These are phyloP conservation scores for Apodemia zela DNA, from an alignment of 2,888 invertebrate species.

Conservation along the genomic window DNA sequence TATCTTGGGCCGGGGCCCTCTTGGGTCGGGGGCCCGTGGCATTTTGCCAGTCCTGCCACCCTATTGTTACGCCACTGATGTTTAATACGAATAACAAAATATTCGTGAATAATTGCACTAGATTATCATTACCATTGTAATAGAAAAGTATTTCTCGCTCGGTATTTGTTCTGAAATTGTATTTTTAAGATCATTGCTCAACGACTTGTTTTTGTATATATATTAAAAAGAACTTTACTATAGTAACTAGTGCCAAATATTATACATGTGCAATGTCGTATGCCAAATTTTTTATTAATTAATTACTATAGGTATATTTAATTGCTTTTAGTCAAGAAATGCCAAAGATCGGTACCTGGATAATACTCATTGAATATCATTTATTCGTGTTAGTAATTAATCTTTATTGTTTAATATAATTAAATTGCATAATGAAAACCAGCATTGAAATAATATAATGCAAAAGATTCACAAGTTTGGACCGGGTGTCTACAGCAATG, in stretches of 20 bases:
- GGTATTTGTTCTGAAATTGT: slow-evolving; percentile 57
- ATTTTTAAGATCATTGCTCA: slow-evolving; percentile 61
- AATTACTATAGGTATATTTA: slow-evolving; percentile 22
- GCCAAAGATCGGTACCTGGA: slow-evolving; percentile 70
- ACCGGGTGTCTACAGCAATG: slow-evolving; percentile 29
- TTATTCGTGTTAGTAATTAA: slow-evolving; percentile 32
- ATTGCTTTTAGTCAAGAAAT: slow-evolving; percentile 12
- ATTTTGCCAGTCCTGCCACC: no score
- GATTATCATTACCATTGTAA: no score
- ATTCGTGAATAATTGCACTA: no score
- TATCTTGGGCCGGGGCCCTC: no score
- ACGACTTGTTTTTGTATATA: slow-evolving; percentile 54
- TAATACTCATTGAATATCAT: slow-evolving; percentile 56
- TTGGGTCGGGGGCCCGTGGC: no score
- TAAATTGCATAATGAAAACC: background rate
- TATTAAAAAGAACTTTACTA: slow-evolving; percentile 25
- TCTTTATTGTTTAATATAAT: slow-evolving; percentile 42
- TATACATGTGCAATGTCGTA: slow-evolving; percentile 45
- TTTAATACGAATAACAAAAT: no score
- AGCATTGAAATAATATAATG: slow-evolving; percentile 7
- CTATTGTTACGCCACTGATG: no score
- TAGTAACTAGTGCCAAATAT: slow-evolving; percentile 54
- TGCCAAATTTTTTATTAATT: slow-evolving; percentile 43
- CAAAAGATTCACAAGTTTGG: slow-evolving; percentile 4
- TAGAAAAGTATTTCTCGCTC: slow-evolving; percentile 65